Evolutionary conservation across 2,797 vertebrate species (phyloP), one percentile per base, ranked within the genome.

Genomic region (Halcyon leucocephala): DNA sequence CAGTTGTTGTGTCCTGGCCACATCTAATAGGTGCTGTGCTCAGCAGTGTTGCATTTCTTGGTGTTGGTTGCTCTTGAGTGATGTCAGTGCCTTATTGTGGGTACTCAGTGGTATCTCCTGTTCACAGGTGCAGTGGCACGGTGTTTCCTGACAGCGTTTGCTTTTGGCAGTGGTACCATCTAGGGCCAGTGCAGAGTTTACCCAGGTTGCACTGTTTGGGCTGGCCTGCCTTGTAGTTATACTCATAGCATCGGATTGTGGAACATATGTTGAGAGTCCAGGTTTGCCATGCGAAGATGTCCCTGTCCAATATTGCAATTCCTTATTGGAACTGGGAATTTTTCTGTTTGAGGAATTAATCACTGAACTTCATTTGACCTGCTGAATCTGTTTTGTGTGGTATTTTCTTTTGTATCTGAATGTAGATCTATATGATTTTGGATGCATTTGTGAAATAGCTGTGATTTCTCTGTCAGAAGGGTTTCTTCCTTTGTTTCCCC

Each of bases 391-490:
- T 18, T 0, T 6, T 58, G n/a, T 66, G 21, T 33, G 71, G 0
- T 19, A 28, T 49, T 86, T 69, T 77, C 22, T 49, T 48, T 54
- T 1, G 0, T 52, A 15, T 31, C 57, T 42, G 31, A 5, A 49
- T 21, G 10, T 5, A 20, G 16, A 7, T 33, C 60, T 8, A 0
- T 26, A 51, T 10, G 29, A 1, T 15, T 80, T 67, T 24, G 33
- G 67, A 24, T 14, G 26, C 64, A 57, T 17, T 8, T 72, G n/a
- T 71, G 84, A 79, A 86, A 41, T 44, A 82, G 70, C 64, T 81
- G 81, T 79, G 35, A 64, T 90, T 91, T 85, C 76, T 88, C 67
- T 69, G 37, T n/a, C 89, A 72, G 49, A 44, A 90, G 31, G 5
- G 4, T 48, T 94, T 76, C 69, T 62, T 61, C 52, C 57, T 86